These are phyloP conservation scores for Clarias pachynema DNA, from an alignment of 2,797 vertebrate genomes.

Conservation along the genomic window DNA sequence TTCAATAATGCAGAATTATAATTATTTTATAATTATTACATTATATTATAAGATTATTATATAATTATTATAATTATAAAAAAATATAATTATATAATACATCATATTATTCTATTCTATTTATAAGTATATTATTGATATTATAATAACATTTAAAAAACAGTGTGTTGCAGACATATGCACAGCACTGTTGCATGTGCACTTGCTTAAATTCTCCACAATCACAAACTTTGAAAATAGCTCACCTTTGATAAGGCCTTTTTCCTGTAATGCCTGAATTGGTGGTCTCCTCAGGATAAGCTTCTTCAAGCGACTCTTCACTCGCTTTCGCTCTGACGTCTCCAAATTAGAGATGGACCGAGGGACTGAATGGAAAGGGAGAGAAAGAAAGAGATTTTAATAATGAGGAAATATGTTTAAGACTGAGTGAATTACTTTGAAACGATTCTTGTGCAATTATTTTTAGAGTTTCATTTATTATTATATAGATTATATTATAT, in stretches of 20 bases:
- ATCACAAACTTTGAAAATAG: neutral
- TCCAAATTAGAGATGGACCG: slow-evolving; percentile 78
- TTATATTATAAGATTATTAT: no score
- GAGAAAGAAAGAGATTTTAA: neutral
- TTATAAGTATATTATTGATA: no score
- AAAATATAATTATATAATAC: no score
- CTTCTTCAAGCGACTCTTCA: slow-evolving; percentile 84
- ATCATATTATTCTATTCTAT: no score
- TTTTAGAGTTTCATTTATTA: neutral
- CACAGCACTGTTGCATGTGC: neutral
- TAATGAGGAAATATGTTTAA: neutral
- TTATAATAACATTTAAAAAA: neutral
- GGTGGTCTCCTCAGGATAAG: slow-evolving; percentile 87
- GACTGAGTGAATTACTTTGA: neutral
- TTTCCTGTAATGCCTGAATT: slow-evolving; percentile 87
- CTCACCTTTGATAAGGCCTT: slow-evolving; percentile 87
- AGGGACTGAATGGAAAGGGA: slow-evolving; percentile 66
- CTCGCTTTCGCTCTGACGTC: slow-evolving; percentile 82
- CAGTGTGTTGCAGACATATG: neutral
- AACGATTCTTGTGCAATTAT: neutral
- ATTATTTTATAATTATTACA: no score
- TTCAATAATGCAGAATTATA: neutral
- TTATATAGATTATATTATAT: neutral
- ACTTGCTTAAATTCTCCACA: neutral
- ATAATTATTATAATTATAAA: no score